Evolutionary conservation across 2,888 invertebrate species (phyloP).

Genomic region (Dendrolimus houi): DNA sequence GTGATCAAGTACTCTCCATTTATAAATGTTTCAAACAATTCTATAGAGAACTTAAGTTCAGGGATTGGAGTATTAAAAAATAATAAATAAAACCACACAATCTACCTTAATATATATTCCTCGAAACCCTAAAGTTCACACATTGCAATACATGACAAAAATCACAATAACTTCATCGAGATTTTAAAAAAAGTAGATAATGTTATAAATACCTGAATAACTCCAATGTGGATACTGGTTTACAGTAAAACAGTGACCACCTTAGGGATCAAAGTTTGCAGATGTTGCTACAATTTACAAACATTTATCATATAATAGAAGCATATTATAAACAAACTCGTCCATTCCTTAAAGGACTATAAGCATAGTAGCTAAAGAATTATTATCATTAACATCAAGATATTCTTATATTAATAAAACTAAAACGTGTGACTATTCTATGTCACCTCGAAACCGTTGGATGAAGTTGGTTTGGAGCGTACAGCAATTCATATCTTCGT

Average conservation of each 20-base stretch:
- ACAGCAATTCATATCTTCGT: slow-evolving; percentile 28
- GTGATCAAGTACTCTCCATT: too few species aligned
- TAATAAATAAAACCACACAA: slow-evolving; percentile 20
- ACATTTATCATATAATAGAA: slow-evolving; percentile 11
- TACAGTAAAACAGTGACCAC: slow-evolving; percentile 52
- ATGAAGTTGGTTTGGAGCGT: slow-evolving; percentile 16
- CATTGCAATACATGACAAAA: slow-evolving; percentile 39
- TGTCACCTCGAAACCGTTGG: slow-evolving; percentile 65
- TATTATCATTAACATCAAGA: slow-evolving; percentile 23
- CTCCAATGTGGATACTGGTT: slow-evolving; percentile 65
- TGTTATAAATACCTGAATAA: slow-evolving; percentile 71
- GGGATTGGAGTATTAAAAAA: background rate
- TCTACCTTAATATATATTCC: slow-evolving; percentile 32
- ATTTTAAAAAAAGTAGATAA: slow-evolving; percentile 41
- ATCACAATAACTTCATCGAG: slow-evolving; percentile 40
- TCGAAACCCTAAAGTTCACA: slow-evolving; percentile 48
- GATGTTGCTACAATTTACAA: slow-evolving; percentile 55
- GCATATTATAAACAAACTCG: slow-evolving; percentile 37
- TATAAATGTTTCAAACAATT: slow-evolving; percentile 1
- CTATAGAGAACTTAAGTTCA: background rate
- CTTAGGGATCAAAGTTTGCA: slow-evolving; percentile 47
- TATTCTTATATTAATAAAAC: slow-evolving; percentile 17
- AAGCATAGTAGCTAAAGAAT: slow-evolving; percentile 5
- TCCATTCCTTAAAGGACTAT: slow-evolving; percentile 15
- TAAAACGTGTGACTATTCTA: slow-evolving; percentile 52